Base-by-base conservation (phyloP, 2,888 invertebrate genomes). In the Trissoscelio sp. region DNA sequence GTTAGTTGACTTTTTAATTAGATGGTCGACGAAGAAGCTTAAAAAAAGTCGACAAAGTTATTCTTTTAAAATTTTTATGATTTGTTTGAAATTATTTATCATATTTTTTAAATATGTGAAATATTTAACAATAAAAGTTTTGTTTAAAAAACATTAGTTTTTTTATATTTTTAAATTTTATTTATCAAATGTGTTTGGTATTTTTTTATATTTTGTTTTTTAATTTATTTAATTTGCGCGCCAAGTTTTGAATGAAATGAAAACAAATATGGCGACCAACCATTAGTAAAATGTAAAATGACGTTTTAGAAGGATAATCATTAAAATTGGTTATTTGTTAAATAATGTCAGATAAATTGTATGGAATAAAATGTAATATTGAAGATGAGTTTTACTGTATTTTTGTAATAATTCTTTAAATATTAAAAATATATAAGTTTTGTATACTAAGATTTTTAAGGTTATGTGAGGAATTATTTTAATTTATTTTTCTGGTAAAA, bases 1-100 rank as follows among this genome's bases (percentile, higher is more conserved):
- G 70, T n/a, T 70, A 1, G 57, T 78, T 3, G 62, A 70, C 34
- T 78, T 70, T 64, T 18, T 78, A n/a, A 70, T 78, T n/a, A 20
- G 78, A 16, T 70, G 55, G 62, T 37, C 64, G 3, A 70, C 70
- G 3, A 78, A 78, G 39, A 77, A 62, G 58, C 0, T 57, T 34
- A 62, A 39, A 46, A 70, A 14, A 18, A 12, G 53, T 1, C 60
- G 69, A 2, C 53, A 34, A 9, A 74, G 2, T 3, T 20, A 55
- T 0, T 20, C 22, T 55, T 64, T 74, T 42, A 16, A 9, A 31
- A 31, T 74, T 12, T 9, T 62, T 0, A 44, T 74, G 9, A 62
- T 48, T 37, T 77, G 42, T 24, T n/a, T n/a, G n/a, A 69, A 77
- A 44, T 4, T 51, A 4, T 5, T 46, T 48, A 11, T 39, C n/a